Base-by-base conservation (phyloP, 2,888 invertebrate genomes). In the Troglohyphantes excavatus region DNA sequence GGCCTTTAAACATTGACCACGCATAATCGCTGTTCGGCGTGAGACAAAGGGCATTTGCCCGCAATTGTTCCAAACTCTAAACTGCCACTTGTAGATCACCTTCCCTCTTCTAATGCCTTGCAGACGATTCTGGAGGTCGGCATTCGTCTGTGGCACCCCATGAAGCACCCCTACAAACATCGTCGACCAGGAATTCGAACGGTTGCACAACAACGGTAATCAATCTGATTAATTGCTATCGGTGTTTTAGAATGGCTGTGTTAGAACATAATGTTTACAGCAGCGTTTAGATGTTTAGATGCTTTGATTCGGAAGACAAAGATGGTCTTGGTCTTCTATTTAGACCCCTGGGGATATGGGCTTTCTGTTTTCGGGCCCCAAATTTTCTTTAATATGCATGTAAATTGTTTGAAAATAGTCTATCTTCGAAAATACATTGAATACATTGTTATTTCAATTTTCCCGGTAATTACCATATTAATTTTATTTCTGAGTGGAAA, bases 1-100 rank as follows among this genome's bases (percentile, higher is more conserved):
- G n/a, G 19, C 59, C 19, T 43, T 76, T 67, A 75, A 75, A 73
- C 65, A 39, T 67, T 68, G 75, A 82, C 61, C 68, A 81, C 65
- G 33, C 72, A 81, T 68, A 78, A 87, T 87, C 67, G 78, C 61
- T 7, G 53, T 72, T 2, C 75, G 9, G 67, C 53, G 17, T 73
- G 84, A 23, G 17, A 9, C 84, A 61, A 65, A 73, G 17, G 13
- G 53, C 13, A 53, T 39, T 53, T 53, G 53, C 53, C 33, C 78
- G n/a, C 78, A 19, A 23, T 23, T n/a, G 29, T n/a, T 33, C 39
- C 65, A 79, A 9, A n/a, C n/a, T n/a, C n/a, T n/a, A n/a, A 33
- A 73, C 27, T 26, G 70, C 70, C 27, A 53, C 46, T 23, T 65
- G 39, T 79, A 43, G 29, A 65, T 79, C 65, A 79, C 43, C 39